These are phyloP conservation scores for Rousettus madagascariensis DNA, from an alignment of 2,797 vertebrate species.

Conservation along the genomic window DNA sequence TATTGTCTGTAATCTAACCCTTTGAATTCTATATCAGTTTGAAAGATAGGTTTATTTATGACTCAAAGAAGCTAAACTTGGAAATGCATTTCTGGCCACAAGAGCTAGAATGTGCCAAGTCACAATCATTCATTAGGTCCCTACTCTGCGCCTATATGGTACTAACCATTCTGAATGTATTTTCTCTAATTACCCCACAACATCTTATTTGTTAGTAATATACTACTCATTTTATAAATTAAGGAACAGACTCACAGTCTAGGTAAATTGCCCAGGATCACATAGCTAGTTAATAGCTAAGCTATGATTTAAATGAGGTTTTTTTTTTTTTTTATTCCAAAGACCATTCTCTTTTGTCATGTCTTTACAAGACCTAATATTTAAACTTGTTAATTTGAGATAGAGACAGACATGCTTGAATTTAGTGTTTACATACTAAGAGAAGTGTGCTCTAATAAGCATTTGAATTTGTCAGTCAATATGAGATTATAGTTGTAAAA, in stretches of 20 bases:
- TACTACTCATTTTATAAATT: background rate
- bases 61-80: background rate
- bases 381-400: background rate
- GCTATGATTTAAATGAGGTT: background rate
- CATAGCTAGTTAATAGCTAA: background rate
- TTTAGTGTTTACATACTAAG: slow-evolving; percentile 1
- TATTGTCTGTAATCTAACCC: background rate
- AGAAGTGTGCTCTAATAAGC: background rate
- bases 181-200: background rate
- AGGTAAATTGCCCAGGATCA: background rate
- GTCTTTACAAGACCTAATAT: background rate
- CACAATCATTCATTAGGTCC: background rate
- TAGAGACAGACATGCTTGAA: background rate
- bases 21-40: slow-evolving; percentile 22
- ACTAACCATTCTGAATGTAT: background rate
- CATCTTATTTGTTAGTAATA: background rate
- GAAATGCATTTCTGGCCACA: background rate
- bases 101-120: background rate
- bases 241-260: background rate
- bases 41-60: background rate
- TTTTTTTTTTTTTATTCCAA: background rate
- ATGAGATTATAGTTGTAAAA: background rate
- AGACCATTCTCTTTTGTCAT: background rate
- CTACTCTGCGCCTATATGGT: background rate
- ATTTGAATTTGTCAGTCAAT: background rate